A percentile compares a stretch with the other conserved stretches of the same genome.
phyloP scores from a whole-genome alignment of 2,797 vertebrate species.

The Lagorchestes hirsutus region DNA sequence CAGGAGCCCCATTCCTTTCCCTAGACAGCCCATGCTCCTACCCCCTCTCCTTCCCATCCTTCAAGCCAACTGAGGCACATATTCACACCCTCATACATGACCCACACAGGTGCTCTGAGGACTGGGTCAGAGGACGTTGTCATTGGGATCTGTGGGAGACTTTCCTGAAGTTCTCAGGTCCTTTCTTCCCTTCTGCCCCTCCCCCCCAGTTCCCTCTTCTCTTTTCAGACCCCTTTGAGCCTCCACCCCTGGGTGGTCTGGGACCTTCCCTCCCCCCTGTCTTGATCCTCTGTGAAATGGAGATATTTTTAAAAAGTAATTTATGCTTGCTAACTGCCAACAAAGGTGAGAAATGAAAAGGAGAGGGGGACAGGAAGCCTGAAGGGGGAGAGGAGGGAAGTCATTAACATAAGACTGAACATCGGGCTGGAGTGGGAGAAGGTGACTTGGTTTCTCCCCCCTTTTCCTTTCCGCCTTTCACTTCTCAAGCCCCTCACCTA shows the following conservation, averaged over 20 bases:
- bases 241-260: neutral
- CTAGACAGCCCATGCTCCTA: neutral
- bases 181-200: neutral
- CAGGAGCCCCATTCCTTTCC: neutral
- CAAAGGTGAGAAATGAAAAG: neutral
- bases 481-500: neutral
- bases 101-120: neutral
- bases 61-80: no score
- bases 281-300: neutral
- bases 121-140: neutral
- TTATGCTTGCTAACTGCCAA: neutral
- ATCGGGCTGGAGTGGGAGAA: neutral
- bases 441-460: neutral
- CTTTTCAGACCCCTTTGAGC: neutral
- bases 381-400: neutral
- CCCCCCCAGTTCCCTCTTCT: neutral
- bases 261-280: neutral
- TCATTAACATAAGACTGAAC: no score
- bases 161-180: neutral
- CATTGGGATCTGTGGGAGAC: neutral
- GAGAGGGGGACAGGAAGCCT: neutral
- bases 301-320: constrained; percentile 1
- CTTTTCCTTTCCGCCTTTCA: neutral
- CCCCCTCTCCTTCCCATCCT: neutral
- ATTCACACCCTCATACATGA: neutral